Base-by-base conservation (phyloP, 2,888 invertebrate species). In the Perizoma affinitatum region DNA sequence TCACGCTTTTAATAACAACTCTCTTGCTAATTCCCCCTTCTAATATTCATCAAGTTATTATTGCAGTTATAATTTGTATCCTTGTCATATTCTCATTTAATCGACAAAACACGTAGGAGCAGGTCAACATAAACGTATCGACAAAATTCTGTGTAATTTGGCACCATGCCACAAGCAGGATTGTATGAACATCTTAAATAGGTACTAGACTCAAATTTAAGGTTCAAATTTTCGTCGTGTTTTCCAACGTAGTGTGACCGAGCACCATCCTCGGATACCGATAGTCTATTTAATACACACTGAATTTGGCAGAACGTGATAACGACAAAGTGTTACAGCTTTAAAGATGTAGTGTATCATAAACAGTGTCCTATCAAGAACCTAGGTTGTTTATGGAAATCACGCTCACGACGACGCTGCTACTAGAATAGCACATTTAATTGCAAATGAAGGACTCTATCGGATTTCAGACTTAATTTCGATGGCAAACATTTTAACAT, bases 261-360 rank as follows among this genome's bases (percentile, higher is more conserved):
- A 11, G 36, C 45, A 51, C 42, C 46, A 42, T 50, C 41, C 36
- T 47, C 44, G 10, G 8, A 38, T n/a, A 3, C 22, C n/a, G n/a
- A 54, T 42, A 53, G 45, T 46, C 51, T 51, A 47, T 51, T 51
- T 58, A 54, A 54, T 62, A 46, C 56, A 40, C 46, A 62, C 53
- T 58, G 62, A 62, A 61, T 54, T 57, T 36, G 47, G 62, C 11
- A 58, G 62, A 51, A 51, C 56, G 61, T 58, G 61, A 50, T 58
- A 61, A 61, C 57, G 61, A 58, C 61, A 58, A 57, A 61, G 50
- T 46, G 50, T 46, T 55, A 61, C 46, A 46, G n/a, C 56, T 44
- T 61, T 61, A 41, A 52, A 10, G 52, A 36, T 45, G 56, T 51
- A 48, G 44, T n/a, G 11, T 49, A 54, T 36, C 41, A 42, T 54